A percentile compares a stretch with the other conserved stretches of the same genome.
phyloP scores from a whole-genome alignment of 2,888 invertebrate genomes.

The Rhabditoides inermis region DNA sequence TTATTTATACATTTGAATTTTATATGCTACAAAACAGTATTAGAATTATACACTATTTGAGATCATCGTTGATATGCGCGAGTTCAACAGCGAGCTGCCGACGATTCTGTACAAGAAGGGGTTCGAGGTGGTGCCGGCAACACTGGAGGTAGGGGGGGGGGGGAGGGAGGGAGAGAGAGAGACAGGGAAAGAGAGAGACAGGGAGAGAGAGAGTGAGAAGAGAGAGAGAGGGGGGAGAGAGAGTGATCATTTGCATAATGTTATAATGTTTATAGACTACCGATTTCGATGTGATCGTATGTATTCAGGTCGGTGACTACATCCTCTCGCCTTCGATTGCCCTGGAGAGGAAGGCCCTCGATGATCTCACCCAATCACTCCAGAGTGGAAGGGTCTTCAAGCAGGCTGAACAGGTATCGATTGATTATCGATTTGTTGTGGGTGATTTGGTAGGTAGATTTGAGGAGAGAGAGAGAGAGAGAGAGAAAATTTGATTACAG shows the following conservation, averaged over 20 bases:
- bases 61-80: conserved; percentile 86
- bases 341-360: conserved; percentile 80
- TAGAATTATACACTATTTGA: conserved; percentile 21
- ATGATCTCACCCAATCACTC: conserved; percentile 87
- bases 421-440: not conserved
- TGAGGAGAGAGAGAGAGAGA: not conserved
- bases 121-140: conserved; percentile 68
- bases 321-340: conserved; percentile 91
- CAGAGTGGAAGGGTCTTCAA: conserved; percentile 88
- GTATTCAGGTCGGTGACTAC: conserved; percentile 73
- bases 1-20: too few relatives aligned
- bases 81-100: conserved; percentile 91
- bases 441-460: not conserved
- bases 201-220: not conserved
- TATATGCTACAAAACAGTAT: not conserved
- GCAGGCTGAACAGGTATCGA: conserved; percentile 67
- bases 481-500: conserved; percentile 16
- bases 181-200: not conserved
- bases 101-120: conserved; percentile 83
- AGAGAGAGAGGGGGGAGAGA: not conserved
- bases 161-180: not conserved
- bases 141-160: conserved; percentile 22
- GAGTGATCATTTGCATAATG: conserved; percentile 58
- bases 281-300: too few relatives aligned
- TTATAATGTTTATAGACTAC: too few relatives aligned